phyloP scores from a whole-genome alignment of 2,797 vertebrate genomes.

The Rousettus madagascariensis region DNA sequence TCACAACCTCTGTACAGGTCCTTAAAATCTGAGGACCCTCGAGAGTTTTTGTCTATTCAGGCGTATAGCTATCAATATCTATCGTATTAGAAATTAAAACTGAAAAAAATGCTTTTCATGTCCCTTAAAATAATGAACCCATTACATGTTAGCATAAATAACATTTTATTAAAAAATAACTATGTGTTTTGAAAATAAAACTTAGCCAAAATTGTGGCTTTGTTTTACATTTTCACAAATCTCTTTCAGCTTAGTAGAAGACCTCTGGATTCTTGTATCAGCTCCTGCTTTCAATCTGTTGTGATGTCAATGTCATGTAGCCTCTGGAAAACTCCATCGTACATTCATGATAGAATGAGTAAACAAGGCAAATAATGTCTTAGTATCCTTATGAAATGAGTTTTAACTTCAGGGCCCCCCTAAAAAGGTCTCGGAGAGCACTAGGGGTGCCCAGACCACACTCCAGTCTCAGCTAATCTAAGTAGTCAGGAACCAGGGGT shows the following conservation, averaged over 20 bases:
- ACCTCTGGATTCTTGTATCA: background rate
- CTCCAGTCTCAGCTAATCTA: background rate
- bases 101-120: background rate
- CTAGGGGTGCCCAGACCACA: background rate
- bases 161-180: background rate
- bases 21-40: background rate
- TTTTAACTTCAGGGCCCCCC: background rate
- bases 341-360: background rate
- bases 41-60: background rate
- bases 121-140: background rate
- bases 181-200: background rate
- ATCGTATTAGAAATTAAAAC: slow-evolving; percentile 12
- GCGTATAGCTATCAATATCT: background rate
- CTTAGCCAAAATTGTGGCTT: background rate
- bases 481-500: background rate
- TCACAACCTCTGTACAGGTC: background rate
- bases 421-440: background rate
- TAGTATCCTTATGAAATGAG: background rate
- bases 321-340: background rate
- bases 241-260: background rate
- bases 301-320: background rate
- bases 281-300: background rate
- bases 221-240: slow-evolving; percentile 11
- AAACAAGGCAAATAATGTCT: background rate
- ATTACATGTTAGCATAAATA: background rate